Evolutionary conservation across 2,113 vertebrate species (phyloP).

Genomic region (Cephalopholis sonnerati): DNA sequence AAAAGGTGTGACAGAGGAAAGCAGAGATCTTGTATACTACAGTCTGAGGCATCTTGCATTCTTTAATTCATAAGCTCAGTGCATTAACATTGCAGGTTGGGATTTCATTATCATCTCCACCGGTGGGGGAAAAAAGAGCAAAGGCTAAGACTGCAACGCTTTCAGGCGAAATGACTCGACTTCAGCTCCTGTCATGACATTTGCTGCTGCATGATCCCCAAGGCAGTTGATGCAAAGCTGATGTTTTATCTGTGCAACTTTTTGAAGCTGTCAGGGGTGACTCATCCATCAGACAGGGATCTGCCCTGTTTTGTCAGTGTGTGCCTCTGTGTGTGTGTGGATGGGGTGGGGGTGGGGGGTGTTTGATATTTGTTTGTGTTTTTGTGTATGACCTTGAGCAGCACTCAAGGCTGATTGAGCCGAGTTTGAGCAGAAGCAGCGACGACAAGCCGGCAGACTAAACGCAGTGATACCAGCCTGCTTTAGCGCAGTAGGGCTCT

Average conservation of each 20-base stretch:
- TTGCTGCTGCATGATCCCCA: constrained; percentile 35
- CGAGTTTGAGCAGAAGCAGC: constrained; percentile 48
- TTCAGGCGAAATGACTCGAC: constrained; percentile 4
- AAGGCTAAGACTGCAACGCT: neutral
- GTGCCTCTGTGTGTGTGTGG: neutral
- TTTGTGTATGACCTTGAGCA: constrained; percentile 69
- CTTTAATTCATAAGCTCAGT: constrained; percentile 36
- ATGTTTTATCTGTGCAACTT: constrained; percentile 57
- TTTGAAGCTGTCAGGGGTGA: constrained; percentile 45
- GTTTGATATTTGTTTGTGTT: constrained; percentile 55
- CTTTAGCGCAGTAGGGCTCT: constrained; percentile 32
- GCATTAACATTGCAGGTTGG: constrained; percentile 15
- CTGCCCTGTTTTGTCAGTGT: constrained; percentile 9
- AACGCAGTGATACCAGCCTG: constrained; percentile 36
- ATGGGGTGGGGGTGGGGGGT: neutral
- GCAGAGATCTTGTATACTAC: neutral
- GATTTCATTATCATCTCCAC: constrained; percentile 16
- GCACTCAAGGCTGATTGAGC: constrained; percentile 63
- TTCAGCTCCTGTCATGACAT: constrained; percentile 41
- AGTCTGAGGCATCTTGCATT: constrained; percentile 14
- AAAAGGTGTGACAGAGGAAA: neutral
- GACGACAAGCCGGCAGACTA: constrained; percentile 35
- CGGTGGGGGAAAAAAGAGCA: neutral
- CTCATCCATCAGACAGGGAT: constrained; percentile 48
- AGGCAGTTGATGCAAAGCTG: constrained; percentile 36